These are phyloP conservation scores for Macrocentrus cingulum DNA, from an alignment of 1,140 invertebrate genomes.

Conservation along the genomic window DNA sequence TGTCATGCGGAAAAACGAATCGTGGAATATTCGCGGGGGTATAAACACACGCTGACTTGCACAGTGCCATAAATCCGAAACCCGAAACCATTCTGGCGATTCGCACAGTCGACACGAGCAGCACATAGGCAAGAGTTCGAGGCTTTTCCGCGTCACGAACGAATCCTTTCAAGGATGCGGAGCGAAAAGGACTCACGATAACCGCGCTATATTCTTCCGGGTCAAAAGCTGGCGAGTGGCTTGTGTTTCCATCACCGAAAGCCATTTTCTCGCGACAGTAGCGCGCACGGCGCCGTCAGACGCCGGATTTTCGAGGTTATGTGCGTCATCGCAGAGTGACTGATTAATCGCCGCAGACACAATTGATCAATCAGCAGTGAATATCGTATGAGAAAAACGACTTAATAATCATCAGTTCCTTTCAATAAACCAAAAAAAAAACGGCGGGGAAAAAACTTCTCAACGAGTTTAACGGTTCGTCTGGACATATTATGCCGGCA, in stretches of 20 bases:
- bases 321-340: constrained; percentile 1
- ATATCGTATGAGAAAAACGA: too few relatives aligned
- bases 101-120: constrained; percentile 8
- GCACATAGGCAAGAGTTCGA: not conserved
- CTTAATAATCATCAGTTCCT: too few relatives aligned
- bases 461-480: not conserved
- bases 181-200: constrained; percentile 10
- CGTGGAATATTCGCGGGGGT: constrained; percentile 14
- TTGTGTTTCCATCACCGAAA: constrained; percentile 22
- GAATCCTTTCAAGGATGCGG: constrained; percentile 21
- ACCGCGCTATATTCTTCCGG: constrained; percentile 16
- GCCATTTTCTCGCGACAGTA: too few relatives aligned
- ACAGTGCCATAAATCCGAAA: constrained; percentile 18
- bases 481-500: not conserved
- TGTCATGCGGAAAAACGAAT: constrained; percentile 5
- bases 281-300: too few relatives aligned
- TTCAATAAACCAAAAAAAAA: too few relatives aligned
- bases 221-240: constrained; percentile 22
- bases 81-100: constrained; percentile 7
- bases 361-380: too few relatives aligned
- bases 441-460: too few relatives aligned
- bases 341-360: not conserved
- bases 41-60: constrained; percentile 9
- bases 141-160: not conserved
- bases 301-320: too few relatives aligned